Evolutionary conservation across 2,888 invertebrate genomes (phyloP), one percentile per base, ranked within the genome.

Genomic region (Panzeria rudis): DNA sequence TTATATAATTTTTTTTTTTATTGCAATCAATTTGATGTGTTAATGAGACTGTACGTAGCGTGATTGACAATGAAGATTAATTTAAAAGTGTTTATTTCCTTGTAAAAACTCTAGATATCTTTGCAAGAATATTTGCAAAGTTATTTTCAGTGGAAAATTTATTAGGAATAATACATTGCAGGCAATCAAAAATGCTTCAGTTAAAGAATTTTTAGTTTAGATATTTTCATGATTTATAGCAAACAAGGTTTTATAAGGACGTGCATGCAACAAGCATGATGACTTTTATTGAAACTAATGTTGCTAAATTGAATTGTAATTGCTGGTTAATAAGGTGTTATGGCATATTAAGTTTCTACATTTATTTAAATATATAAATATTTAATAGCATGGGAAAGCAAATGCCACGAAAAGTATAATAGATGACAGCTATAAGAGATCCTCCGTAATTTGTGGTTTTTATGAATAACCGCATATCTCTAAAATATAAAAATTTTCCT

Each of bases 21-120:
- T 29, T 17, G 47, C 80, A 66, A 73, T 72, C 69, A 69, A 76
- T 69, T 44, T 64, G n/a, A 83, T 77, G 82, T 83, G 82, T 77
- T 83, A 83, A 83, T 83, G 76, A 83, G 71, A 47, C 76, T 64
- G 50, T 83, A 59, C 56, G 52, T 71, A 50, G 59, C 56, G 71
- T 83, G 82, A 83, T 77, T 77, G 82, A 66, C 82, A 83, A 77
- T 56, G 62, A 64, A 76, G 69, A 82, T 71, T 66, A 66, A 72
- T 79, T 72, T 66, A 20, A 80, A 80, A 80, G 73, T 80, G 73
- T 80, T 80, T 80, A 80, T 66, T 80, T 73, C 73, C 80, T 80
- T 80, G 72, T 72, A 73, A 41, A 54, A 64, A 38, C 23, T 11
- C 8, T 32, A 59, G 2, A 38, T 35, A 35, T 52, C 32, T 20